Base-by-base conservation (phyloP, 2,888 invertebrate species). In the Zeuzera pyrina region DNA sequence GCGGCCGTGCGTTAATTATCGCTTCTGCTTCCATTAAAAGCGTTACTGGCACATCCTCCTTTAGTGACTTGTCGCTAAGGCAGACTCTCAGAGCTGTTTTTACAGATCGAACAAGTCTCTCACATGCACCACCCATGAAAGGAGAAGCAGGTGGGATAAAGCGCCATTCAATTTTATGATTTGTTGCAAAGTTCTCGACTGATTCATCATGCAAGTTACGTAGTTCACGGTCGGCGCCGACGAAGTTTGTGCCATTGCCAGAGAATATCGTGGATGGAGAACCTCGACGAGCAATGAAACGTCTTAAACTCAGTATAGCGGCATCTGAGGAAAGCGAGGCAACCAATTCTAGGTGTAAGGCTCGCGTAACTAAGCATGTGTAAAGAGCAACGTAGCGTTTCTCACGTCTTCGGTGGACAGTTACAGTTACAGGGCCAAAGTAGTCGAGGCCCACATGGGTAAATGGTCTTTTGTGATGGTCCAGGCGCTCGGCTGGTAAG, bases 351-450 rank as follows among this genome's bases (percentile, higher is more conserved):
- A 29, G 21, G 15, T 33, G 28, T 2, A 24, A 8, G 3, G 29
- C 33, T 3, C 23, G 8, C 5, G 12, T 21, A 11, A 15, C 21
- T 3, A 32, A 13, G n/a, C 25, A 32, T 3, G 16, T 26, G 11
- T 26, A 25, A 4, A 26, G 21, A 10, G 19, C 24, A 12, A 15
- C 23, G 13, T 29, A 33, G 22, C 16, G 2, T 26, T n/a, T n/a
- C n/a, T n/a, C n/a, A n/a, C n/a, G n/a, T n/a, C n/a, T n/a, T n/a
- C n/a, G n/a, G n/a, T n/a, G n/a, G n/a, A n/a, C n/a, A n/a, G n/a
- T n/a, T n/a, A n/a, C n/a, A n/a, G n/a, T n/a, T n/a, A n/a, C n/a
- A 8, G 36, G 33, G 3, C 36, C 29, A 4, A 33, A 36, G 21
- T 36, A 36, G 14, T 35, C 32, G 7, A 35, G 14, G 13, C 35